Evolutionary conservation across 2,888 invertebrate species (phyloP).

Genomic region (Plagodis pulveraria): DNA sequence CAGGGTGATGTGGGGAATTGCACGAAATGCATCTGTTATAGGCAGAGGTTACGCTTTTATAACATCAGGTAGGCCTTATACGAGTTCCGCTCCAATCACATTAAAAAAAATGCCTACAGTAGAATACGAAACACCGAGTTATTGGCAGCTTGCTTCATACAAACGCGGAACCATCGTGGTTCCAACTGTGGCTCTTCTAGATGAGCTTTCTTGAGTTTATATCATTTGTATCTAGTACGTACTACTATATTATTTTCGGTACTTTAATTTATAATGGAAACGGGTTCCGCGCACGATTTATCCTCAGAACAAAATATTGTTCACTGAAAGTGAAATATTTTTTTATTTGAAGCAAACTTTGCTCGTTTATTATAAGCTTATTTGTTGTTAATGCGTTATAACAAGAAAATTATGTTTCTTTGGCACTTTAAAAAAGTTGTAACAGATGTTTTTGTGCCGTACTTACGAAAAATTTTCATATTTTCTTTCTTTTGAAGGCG

Average conservation of each 20-base stretch:
- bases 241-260: slow-evolving; percentile 30
- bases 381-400: slow-evolving; percentile 61
- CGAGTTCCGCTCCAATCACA: too few species aligned
- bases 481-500: slow-evolving; percentile 21
- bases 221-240: neutral
- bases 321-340: slow-evolving; percentile 2
- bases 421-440: slow-evolving; percentile 41
- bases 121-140: too few species aligned
- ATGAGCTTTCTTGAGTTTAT: too few species aligned
- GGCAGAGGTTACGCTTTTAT: too few species aligned
- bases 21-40: too few species aligned
- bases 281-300: slow-evolving; percentile 50
- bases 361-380: slow-evolving; percentile 63
- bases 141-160: too few species aligned
- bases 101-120: too few species aligned
- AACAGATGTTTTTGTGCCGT: slow-evolving; percentile 38
- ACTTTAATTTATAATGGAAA: slow-evolving; percentile 59
- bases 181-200: too few species aligned
- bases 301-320: slow-evolving; percentile 53
- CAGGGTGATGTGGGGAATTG: too few species aligned
- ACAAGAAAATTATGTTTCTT: slow-evolving; percentile 54
- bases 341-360: slow-evolving; percentile 45
- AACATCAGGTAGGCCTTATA: too few species aligned
- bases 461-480: slow-evolving; percentile 13
- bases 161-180: too few species aligned